These are phyloP conservation scores for Galerucella nymphaeae DNA, from an alignment of 2,888 invertebrate genomes.

Conservation along the genomic window DNA sequence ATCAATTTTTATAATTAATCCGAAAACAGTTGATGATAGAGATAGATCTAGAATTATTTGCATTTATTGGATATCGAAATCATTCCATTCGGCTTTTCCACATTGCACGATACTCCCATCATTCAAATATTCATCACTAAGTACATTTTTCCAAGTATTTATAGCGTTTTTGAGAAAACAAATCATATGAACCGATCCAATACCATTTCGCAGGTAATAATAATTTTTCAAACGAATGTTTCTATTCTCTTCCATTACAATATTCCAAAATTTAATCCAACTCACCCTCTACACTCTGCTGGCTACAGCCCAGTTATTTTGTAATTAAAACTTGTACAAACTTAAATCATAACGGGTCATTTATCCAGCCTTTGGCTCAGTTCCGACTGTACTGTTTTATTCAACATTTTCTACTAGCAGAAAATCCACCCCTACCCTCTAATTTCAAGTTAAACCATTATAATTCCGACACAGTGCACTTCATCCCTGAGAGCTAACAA, in stretches of 20 bases:
- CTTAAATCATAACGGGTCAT: conserved; percentile 55
- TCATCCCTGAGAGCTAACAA: conserved; percentile 61
- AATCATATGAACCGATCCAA: too few species aligned
- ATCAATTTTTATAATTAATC: too few species aligned
- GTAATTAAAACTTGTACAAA: conserved; percentile 47
- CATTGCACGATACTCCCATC: too few species aligned
- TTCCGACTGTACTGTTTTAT: conserved; percentile 49
- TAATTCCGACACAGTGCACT: conserved; percentile 63
- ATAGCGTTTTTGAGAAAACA: too few species aligned
- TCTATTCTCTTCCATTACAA: not conserved
- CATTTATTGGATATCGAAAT: too few species aligned
- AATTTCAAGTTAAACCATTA: conserved; percentile 62
- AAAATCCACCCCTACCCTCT: conserved; percentile 48
- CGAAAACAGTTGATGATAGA: too few species aligned
- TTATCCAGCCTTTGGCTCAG: conserved; percentile 53
- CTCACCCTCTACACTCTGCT: conserved; percentile 12
- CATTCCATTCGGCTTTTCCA: too few species aligned
- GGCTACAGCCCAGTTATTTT: conserved; percentile 38
- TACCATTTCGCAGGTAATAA: not conserved
- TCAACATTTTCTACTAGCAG: conserved; percentile 53
- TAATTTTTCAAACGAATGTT: not conserved
- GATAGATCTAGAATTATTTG: too few species aligned
- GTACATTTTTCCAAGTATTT: too few species aligned
- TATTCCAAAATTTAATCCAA: conserved; percentile 23
- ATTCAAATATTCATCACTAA: too few species aligned